These are phyloP conservation scores for Girardinus metallicus DNA, from an alignment of 2,797 vertebrate species.

Conservation along the genomic window DNA sequence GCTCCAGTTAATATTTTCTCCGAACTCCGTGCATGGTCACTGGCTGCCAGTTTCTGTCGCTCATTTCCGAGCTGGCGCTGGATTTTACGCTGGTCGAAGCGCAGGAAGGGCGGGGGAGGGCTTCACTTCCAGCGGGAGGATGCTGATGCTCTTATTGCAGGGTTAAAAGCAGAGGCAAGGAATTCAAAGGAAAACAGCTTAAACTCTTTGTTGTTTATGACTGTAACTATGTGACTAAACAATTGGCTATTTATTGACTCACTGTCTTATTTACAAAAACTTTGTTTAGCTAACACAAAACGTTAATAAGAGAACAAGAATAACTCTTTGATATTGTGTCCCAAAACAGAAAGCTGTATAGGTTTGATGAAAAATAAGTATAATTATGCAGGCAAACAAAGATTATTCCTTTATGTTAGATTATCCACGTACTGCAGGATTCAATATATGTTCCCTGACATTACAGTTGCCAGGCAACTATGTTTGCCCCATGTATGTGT, in stretches of 20 bases:
- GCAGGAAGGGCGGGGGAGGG: slow-evolving; percentile 55
- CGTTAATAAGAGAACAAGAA: neutral
- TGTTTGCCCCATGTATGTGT: slow-evolving; percentile 32
- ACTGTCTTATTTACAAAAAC: neutral
- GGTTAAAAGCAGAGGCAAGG: slow-evolving; percentile 2
- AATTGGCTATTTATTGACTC: neutral
- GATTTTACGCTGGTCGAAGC: slow-evolving; percentile 41
- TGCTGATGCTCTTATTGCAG: slow-evolving; percentile 43
- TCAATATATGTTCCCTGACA: slow-evolving; percentile 3
- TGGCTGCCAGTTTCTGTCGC: slow-evolving; percentile 42
- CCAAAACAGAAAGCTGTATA: neutral
- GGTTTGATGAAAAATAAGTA: neutral
- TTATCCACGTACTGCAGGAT: neutral
- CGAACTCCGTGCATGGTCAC: slow-evolving; percentile 43
- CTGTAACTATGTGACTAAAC: neutral
- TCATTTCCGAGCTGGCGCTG: slow-evolving; percentile 47
- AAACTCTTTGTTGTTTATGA: neutral
- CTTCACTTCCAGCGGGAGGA: slow-evolving; percentile 30
- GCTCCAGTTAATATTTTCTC: slow-evolving; percentile 31
- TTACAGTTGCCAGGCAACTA: slow-evolving; percentile 71
- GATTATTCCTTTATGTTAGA: neutral
- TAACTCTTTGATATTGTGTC: neutral
- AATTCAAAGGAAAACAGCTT: neutral
- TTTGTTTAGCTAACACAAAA: neutral
- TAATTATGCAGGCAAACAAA: neutral